phyloP scores from a whole-genome alignment of 2,113 vertebrate species.

The Coracopsis vasa region DNA sequence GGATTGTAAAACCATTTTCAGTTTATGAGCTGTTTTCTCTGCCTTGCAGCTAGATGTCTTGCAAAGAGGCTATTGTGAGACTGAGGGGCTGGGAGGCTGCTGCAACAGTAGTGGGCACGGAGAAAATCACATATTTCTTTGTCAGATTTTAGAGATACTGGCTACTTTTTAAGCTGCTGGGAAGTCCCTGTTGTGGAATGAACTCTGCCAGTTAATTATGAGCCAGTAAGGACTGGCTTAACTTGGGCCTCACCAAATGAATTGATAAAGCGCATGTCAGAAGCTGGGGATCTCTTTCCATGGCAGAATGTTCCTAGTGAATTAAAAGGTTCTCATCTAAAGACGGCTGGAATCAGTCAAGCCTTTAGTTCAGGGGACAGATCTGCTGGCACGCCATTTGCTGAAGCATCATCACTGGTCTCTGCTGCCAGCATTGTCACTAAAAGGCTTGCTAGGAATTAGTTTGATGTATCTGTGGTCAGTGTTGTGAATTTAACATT shows the following conservation, averaged over 20 bases:
- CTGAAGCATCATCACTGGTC: neutral
- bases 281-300: neutral
- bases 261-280: rapidly evolving
- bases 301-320: neutral
- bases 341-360: neutral
- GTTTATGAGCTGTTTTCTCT: neutral
- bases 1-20: neutral
- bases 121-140: neutral
- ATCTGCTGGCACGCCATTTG: neutral
- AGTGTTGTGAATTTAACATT: neutral
- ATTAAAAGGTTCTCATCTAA: neutral
- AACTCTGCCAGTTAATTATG: neutral
- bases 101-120: neutral
- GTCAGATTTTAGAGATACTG: neutral
- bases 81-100: neutral
- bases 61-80: neutral
- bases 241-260: neutral
- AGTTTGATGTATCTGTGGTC: neutral
- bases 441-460: neutral
- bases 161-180: neutral
- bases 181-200: neutral
- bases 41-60: neutral
- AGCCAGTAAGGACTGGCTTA: neutral
- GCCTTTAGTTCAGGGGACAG: neutral
- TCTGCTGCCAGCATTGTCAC: neutral